phyloP scores from a whole-genome alignment of 1,140 invertebrate genomes.

The Drosophila setifemur region DNA sequence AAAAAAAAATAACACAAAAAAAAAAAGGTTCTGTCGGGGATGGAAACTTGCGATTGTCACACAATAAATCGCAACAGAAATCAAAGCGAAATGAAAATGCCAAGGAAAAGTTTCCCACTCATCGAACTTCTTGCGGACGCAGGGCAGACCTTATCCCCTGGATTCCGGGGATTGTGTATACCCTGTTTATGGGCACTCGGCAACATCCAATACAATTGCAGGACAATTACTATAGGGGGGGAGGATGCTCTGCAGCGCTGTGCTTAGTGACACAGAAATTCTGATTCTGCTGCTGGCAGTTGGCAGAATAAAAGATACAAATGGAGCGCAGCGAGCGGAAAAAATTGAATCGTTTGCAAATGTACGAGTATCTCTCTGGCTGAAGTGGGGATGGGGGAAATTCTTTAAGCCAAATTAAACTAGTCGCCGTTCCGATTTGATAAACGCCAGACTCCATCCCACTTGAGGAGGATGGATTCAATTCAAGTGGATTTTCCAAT shows the following conservation, averaged over 20 bases:
- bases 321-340: slow-evolving; percentile 25
- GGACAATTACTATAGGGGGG: slow-evolving; percentile 20
- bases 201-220: slow-evolving; percentile 32
- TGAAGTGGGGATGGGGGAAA: background rate
- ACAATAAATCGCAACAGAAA: slow-evolving; percentile 67
- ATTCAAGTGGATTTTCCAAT: slow-evolving; percentile 66
- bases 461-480: background rate
- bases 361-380: background rate
- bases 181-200: background rate
- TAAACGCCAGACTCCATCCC: slow-evolving; percentile 8
- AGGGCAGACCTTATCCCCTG: background rate
- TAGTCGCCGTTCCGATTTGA: slow-evolving; percentile 22
- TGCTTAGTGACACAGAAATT: slow-evolving; percentile 57
- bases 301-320: slow-evolving; percentile 51
- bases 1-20: slow-evolving; percentile 16
- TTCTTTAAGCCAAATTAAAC: slow-evolving; percentile 14
- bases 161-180: background rate
- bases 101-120: background rate
- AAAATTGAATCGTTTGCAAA: slow-evolving; percentile 9
- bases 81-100: slow-evolving; percentile 42
- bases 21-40: slow-evolving; percentile 43
- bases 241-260: slow-evolving; percentile 13
- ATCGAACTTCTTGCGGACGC: background rate
- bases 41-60: slow-evolving; percentile 68
- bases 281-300: slow-evolving; percentile 51